These are phyloP conservation scores for Cygnus olor DNA, from an alignment of 2,797 vertebrate species.

Conservation along the genomic window DNA sequence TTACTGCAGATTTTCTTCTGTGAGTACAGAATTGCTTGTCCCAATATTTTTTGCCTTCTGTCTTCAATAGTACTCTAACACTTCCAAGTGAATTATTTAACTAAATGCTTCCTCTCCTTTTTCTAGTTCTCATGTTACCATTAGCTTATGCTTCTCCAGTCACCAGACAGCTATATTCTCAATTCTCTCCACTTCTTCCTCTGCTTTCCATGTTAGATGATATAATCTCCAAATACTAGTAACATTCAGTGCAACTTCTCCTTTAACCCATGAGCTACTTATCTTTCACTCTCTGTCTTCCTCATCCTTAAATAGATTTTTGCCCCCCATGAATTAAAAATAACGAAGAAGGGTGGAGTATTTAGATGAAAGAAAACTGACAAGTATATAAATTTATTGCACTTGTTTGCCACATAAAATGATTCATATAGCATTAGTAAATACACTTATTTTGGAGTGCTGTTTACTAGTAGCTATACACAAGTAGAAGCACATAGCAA, in stretches of 20 bases:
- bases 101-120: background rate
- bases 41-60: background rate
- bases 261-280: background rate
- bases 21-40: background rate
- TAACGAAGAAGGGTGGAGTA: background rate
- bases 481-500: background rate
- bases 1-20: background rate
- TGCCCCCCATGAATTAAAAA: background rate
- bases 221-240: background rate
- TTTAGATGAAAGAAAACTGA: background rate
- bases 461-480: background rate
- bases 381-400: background rate
- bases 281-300: background rate
- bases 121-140: background rate
- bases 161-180: background rate
- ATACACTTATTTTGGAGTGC: background rate
- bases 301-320: background rate
- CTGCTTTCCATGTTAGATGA: background rate
- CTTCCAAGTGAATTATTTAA: background rate
- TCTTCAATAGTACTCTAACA: background rate
- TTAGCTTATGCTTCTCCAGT: background rate
- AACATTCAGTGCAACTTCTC: background rate
- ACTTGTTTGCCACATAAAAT: background rate
- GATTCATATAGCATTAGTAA: background rate
- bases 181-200: background rate